Evolutionary conservation across 2,113 vertebrate genomes (phyloP).

Genomic region (Struthidea cinerea): DNA sequence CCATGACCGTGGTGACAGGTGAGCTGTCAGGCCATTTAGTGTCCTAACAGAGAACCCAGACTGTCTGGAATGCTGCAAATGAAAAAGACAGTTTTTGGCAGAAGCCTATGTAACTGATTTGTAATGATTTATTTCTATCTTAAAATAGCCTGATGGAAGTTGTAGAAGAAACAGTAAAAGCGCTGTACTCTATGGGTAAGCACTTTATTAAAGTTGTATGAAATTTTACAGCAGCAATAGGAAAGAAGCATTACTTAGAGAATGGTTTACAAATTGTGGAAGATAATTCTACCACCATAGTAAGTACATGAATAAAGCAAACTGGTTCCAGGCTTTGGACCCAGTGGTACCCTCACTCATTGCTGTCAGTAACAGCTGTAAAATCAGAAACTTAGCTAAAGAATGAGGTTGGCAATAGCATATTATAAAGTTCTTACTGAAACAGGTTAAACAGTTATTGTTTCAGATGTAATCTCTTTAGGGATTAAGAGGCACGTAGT

Average conservation of each 20-base stretch:
- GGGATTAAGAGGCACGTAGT: not conserved
- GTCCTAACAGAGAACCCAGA: not conserved
- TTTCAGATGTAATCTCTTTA: not conserved
- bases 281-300: not conserved
- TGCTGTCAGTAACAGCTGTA: not conserved
- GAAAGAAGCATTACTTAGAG: not conserved
- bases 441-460: not conserved
- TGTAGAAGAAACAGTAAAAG: not conserved
- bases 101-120: not conserved
- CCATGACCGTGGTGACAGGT: not conserved
- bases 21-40: not conserved
- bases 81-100: not conserved
- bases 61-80: not conserved
- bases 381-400: not conserved
- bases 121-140: not conserved
- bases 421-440: not conserved
- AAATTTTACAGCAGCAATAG: not conserved
- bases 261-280: not conserved
- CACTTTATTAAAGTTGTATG: not conserved
- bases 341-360: not conserved
- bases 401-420: not conserved
- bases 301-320: not conserved
- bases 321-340: not conserved
- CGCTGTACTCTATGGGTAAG: not conserved
- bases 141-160: not conserved